Base-by-base conservation (phyloP, 2,888 invertebrate species). In the Eupithecia pulchellata region DNA sequence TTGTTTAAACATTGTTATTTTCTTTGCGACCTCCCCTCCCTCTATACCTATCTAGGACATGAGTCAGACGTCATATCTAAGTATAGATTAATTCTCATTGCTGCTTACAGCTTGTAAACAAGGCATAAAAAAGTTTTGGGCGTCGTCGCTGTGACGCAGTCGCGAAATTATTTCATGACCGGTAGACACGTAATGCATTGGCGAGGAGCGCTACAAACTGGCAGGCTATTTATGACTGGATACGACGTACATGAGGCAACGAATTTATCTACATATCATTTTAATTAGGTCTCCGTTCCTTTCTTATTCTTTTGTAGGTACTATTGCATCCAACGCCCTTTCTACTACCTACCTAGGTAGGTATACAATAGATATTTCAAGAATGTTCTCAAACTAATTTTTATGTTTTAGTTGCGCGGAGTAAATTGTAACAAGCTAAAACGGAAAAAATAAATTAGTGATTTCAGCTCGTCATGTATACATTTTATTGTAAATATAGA, bases 1-100 rank as follows among this genome's bases (percentile, higher is more conserved):
- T 93, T 94, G 94, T 94, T 94, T 93, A 93, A 61, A 90, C 74
- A 80, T 73, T 78, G 82, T 74, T 78, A 81, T 86, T 87, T 88
- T 84, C 75, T 83, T 81, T 82, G 65, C 47, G 42, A 66, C 63
- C 73, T 72, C 30, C 62, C 66, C 29, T 25, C 62, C 66, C 29
- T 25, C 58, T 64, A 34, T 73, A 65, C 58, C 30, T 60, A 64
- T 34, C n/a, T 55, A 65, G 47, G 55, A 30, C 52, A 68, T 71
- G 69, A 70, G 67, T 75, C 75, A 68, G 78, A 66, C 64, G 69
- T 73, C 66, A 70, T 69, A 68, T 75, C 74, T 75, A 78, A 77
- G 75, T 77, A 77, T 74, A 78, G 78, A 78, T 72, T 77, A 77
- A 78, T 79, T 73, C 63, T 77, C 76, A 77, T 75, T 70, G 66